Conservation (phyloP, 2,113 vertebrate genomes). For the Cyprinodon variegatus region DNA sequence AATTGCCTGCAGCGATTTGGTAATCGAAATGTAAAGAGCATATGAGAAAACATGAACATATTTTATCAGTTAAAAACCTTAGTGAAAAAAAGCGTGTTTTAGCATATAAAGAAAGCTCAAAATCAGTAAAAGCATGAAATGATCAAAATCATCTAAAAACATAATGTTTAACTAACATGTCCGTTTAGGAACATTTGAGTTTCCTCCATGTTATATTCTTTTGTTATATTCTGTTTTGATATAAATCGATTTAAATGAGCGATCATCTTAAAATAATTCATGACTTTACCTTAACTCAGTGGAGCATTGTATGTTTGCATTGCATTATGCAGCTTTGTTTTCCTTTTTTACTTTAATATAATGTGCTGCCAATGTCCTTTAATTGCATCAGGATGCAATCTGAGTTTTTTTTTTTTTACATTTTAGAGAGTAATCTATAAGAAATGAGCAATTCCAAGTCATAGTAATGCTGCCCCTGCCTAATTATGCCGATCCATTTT, state of each 20-base stretch:
- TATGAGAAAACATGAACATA: too few relatives aligned
- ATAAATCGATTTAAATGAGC: background rate
- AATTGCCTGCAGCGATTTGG: too few relatives aligned
- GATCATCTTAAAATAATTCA: background rate
- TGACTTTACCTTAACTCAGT: background rate
- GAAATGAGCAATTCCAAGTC: constrained; percentile 20
- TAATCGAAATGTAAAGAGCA: too few relatives aligned
- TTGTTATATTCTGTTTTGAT: background rate
- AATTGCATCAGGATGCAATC: background rate
- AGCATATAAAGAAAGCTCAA: too few relatives aligned
- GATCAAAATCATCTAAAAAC: too few relatives aligned
- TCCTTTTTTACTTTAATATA: background rate
- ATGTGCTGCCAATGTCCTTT: background rate
- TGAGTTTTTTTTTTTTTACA: background rate
- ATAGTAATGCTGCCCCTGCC: constrained; percentile 4
- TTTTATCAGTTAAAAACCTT: too few relatives aligned
- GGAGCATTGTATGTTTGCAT: background rate
- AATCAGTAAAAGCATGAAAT: too few relatives aligned
- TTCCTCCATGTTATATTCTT: background rate
- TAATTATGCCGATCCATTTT: too few relatives aligned
- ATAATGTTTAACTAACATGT: too few relatives aligned
- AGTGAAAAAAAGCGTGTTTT: too few relatives aligned
- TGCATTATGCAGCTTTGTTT: too few relatives aligned
- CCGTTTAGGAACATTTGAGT: too few relatives aligned
- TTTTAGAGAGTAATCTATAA: constrained; percentile 9